Conservation (phyloP, 2,797 vertebrate species). For the Gymnocypris eckloni region DNA sequence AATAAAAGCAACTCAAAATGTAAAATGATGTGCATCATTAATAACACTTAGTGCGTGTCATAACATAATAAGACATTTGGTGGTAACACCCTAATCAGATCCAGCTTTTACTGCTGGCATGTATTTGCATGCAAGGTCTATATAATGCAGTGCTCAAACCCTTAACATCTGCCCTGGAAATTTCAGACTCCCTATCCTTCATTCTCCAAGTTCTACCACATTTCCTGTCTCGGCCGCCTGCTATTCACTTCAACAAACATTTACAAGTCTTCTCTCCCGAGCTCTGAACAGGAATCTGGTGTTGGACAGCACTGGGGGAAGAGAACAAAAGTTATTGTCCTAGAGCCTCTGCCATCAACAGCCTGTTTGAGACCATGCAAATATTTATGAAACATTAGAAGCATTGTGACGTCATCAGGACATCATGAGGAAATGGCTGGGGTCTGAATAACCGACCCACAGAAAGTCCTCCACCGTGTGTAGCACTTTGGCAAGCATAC, state of each 20-base stretch:
- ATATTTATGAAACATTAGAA: slow-evolving; percentile 44
- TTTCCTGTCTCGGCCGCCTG: slow-evolving; percentile 24
- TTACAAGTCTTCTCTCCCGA: slow-evolving; percentile 9
- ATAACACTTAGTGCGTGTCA: slow-evolving; percentile 30
- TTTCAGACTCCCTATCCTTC: not conserved
- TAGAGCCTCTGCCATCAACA: not conserved
- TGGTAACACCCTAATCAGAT: slow-evolving; percentile 40
- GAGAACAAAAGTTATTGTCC: slow-evolving; percentile 24
- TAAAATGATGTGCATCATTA: slow-evolving; percentile 38
- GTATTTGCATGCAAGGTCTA: slow-evolving; percentile 8
- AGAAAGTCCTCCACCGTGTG: slow-evolving; percentile 4
- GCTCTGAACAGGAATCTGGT: not conserved
- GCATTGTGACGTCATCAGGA: not conserved
- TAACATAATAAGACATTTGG: slow-evolving; percentile 34
- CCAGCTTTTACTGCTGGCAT: slow-evolving; percentile 33
- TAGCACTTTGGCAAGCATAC: not conserved
- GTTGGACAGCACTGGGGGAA: not conserved
- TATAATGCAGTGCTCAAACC: slow-evolving; percentile 13
- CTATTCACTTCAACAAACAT: slow-evolving; percentile 26
- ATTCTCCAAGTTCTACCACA: slow-evolving; percentile 5
- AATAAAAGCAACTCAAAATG: slow-evolving; percentile 32
- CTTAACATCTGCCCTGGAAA: slow-evolving; percentile 36
- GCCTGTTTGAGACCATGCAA: slow-evolving; percentile 18
- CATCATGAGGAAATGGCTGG: slow-evolving; percentile 23
- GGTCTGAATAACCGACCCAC: not conserved